Conservation (phyloP, 2,797 vertebrate genomes). For the Ambastaia sidthimunki region DNA sequence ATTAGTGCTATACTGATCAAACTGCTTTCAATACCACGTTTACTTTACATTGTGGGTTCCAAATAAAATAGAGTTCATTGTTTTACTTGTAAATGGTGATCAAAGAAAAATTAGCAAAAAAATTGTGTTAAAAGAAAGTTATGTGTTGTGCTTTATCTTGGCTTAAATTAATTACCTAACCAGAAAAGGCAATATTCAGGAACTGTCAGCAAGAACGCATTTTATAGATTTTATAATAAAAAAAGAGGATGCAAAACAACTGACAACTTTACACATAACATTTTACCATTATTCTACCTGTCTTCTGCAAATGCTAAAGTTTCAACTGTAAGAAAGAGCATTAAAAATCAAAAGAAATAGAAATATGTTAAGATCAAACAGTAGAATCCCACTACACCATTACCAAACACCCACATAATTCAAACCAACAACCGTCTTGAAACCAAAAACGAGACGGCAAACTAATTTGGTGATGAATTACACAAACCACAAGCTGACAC, state of each 20-base stretch:
- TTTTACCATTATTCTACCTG: not conserved
- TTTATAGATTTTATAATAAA: too few relatives aligned
- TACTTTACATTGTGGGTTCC: too few relatives aligned
- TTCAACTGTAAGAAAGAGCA: not conserved
- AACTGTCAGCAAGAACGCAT: not conserved
- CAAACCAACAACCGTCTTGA: slow-evolving; percentile 4
- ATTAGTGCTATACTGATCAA: too few relatives aligned
- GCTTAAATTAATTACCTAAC: too few relatives aligned
- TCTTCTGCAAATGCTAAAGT: not conserved
- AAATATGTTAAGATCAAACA: not conserved
- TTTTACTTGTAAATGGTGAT: too few relatives aligned
- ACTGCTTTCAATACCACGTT: too few relatives aligned
- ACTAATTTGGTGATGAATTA: slow-evolving; percentile 7
- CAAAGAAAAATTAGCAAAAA: too few relatives aligned
- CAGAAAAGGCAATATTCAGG: not conserved
- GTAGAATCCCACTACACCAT: not conserved
- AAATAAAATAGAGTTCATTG: too few relatives aligned
- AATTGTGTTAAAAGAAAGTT: too few relatives aligned
- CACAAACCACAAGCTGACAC: slow-evolving; percentile 1
- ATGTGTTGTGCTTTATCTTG: too few relatives aligned
- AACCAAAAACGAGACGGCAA: slow-evolving; percentile 5
- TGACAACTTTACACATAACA: slow-evolving; percentile 1
- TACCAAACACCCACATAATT: slow-evolving; percentile 18
- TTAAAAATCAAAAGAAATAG: not conserved
- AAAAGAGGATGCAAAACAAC: too few relatives aligned